A percentile compares a stretch with the other conserved stretches of the same genome.
These are phyloP conservation scores for Ceratoteleas bidentatus DNA, from an alignment of 1,140 invertebrate genomes.

Conservation along the genomic window DNA sequence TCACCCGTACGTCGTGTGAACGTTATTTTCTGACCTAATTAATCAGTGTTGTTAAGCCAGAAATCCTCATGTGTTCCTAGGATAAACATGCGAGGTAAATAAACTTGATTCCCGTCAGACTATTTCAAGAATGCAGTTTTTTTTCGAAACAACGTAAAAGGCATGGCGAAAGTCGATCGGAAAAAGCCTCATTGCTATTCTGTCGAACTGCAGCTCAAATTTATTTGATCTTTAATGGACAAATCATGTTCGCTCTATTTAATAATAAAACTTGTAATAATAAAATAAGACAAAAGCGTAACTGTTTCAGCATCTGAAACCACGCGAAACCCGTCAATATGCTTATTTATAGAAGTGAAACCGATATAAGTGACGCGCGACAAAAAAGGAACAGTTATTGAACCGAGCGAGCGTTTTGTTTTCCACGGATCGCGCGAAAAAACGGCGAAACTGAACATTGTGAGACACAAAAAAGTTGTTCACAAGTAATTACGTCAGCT, in stretches of 20 bases:
- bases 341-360: neutral
- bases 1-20: conserved; percentile 8
- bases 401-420: neutral
- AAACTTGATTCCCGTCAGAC: conserved; percentile 17
- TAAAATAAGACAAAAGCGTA: conserved; percentile 2
- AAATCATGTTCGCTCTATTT: conserved; percentile 21
- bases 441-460: too few species aligned
- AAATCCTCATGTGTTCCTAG: conserved; percentile 21
- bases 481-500: neutral
- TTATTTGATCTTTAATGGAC: conserved; percentile 31
- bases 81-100: conserved; percentile 24
- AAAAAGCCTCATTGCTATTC: conserved; percentile 17
- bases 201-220: conserved; percentile 23
- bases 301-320: neutral
- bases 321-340: neutral
- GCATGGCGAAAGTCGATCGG: conserved; percentile 9
- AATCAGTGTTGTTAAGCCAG: conserved; percentile 41
- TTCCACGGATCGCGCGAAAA: neutral
- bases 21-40: conserved; percentile 35
- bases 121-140: conserved; percentile 18
- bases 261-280: neutral
- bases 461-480: too few species aligned
- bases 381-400: too few species aligned
- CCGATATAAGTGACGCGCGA: too few species aligned
- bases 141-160: conserved; percentile 22